Evolutionary conservation across 1,140 invertebrate genomes (phyloP), one percentile per base, ranked within the genome.

Genomic region (Pinna nobilis): DNA sequence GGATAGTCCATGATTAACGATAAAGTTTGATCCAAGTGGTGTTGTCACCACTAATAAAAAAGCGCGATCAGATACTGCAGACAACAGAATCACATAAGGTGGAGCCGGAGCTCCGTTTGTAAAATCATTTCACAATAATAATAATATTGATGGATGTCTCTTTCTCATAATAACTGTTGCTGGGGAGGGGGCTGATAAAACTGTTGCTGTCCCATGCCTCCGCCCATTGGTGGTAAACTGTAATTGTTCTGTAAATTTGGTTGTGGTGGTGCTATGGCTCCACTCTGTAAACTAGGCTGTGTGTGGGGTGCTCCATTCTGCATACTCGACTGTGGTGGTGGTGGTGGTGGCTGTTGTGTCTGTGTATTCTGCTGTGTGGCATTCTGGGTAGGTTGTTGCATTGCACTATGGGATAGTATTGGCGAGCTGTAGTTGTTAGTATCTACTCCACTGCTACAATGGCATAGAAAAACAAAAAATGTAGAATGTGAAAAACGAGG

Each of bases 161-260:
- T 47, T 70, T 51, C 61, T 63, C 61, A 59, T 18, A 70, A 61
- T 30, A 59, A 59, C 30, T 74, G 71, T 53, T 74, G 71, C 41
- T 74, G 71, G 1, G 71, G 71, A 0, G 51, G 20, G 25, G 53
- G 70, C 15, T 68, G 71, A 37, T 74, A 74, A 74, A 74, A 74
- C n/a, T 73, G 70, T 67, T 49, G 68, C 20, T 37, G 59, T 39
- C n/a, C n/a, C n/a, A n/a, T n/a, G n/a, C 47, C 49, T 20, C 64
- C 64, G 49, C 39, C 30, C 47, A 51, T 32, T 35, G 44, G 64
- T 49, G 64, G 49, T 23, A 51, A 25, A 13, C 47, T 49, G 28
- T 66, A 66, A 55, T 55, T 55, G 51, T 55, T 55, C 32, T 66
- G 64, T 51, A 66, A 51, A 35, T 51, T 66, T 30, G 44, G 35